Conservation (phyloP, 2,797 vertebrate species). For the Steatocranus sp. region DNA sequence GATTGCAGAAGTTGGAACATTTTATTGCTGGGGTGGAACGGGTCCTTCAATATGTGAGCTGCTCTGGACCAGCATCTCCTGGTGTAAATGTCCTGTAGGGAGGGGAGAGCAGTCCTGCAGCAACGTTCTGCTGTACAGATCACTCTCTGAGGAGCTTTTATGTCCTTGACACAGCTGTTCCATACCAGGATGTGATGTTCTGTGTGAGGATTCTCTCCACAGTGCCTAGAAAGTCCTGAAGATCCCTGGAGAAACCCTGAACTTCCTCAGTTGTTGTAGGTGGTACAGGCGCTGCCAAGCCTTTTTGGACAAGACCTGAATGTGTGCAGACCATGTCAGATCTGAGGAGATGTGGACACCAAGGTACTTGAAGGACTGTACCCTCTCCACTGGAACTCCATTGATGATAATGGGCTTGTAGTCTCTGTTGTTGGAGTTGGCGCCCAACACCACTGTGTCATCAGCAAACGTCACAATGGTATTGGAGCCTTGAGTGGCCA, state of each 20-base stretch:
- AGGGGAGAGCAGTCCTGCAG: background rate
- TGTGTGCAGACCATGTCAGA: background rate
- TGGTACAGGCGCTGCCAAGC: background rate
- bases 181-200: background rate
- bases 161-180: background rate
- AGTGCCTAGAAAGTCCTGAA: background rate
- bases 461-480: background rate
- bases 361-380: background rate
- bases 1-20: background rate
- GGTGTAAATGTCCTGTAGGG: background rate
- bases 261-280: background rate
- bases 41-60: background rate
- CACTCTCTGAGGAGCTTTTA: background rate
- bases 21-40: background rate
- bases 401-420: background rate
- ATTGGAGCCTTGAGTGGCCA: background rate
- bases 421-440: background rate
- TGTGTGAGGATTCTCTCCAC: background rate
- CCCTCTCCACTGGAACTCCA: background rate
- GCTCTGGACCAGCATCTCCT: background rate
- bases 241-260: background rate
- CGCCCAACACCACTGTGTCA: background rate
- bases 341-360: background rate
- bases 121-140: background rate
- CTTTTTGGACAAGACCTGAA: background rate